phyloP scores from a whole-genome alignment of 30 jellyfish, hydroid and myxozoan genomes.

The Hydractinia symbiolongicarpus region DNA sequence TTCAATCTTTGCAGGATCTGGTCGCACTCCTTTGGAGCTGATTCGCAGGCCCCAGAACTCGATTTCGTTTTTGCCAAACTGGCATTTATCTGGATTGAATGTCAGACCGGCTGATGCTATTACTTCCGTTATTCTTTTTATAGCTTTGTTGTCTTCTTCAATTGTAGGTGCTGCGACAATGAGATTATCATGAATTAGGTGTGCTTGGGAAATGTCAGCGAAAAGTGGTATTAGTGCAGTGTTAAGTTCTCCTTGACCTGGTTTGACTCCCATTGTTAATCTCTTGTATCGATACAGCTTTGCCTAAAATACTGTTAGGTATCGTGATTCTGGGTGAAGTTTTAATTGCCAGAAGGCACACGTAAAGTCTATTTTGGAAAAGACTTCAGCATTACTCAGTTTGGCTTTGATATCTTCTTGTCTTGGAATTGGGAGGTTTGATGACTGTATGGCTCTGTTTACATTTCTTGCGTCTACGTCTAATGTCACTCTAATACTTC shows the following conservation, averaged over 20 bases:
- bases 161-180: slow-evolving; percentile 7
- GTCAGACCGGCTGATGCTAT: slow-evolving; percentile 24
- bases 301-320: slow-evolving; percentile 24
- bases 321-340: slow-evolving; percentile 28
- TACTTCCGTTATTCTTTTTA: slow-evolving; percentile 19
- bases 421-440: slow-evolving; percentile 42
- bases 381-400: neutral
- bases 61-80: slow-evolving; percentile 8
- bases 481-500: neutral
- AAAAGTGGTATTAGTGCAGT: slow-evolving; percentile 5
- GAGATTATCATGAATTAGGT: slow-evolving; percentile 25
- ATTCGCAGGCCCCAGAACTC: slow-evolving; percentile 22
- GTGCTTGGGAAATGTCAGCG: slow-evolving; percentile 1
- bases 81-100: slow-evolving; percentile 29
- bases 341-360: slow-evolving; percentile 20
- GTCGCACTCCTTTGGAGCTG: slow-evolving; percentile 26
- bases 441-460: slow-evolving; percentile 30
- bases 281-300: slow-evolving; percentile 22
- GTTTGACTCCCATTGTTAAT: slow-evolving; percentile 19
- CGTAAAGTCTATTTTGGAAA: neutral
- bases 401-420: slow-evolving; percentile 42
- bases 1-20: slow-evolving; percentile 17
- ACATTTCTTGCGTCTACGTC: slow-evolving; percentile 29
- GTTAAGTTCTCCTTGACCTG: slow-evolving; percentile 35
- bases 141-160: slow-evolving; percentile 29